These are phyloP conservation scores for Balanococcus diminutus DNA, from an alignment of 2,888 invertebrate species.

Conservation along the genomic window DNA sequence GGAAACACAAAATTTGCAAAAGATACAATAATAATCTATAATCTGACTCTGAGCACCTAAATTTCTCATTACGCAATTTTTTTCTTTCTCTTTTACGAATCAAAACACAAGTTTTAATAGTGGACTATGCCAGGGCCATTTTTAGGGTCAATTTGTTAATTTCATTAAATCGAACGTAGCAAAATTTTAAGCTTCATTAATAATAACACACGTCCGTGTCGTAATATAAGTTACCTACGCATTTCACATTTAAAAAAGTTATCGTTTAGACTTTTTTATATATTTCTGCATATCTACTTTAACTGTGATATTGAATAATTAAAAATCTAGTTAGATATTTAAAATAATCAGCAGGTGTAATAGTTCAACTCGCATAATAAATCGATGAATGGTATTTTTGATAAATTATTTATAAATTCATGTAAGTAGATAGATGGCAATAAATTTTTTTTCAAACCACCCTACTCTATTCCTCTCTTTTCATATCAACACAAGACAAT, in stretches of 20 bases:
- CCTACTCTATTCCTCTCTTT: no score
- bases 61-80: neutral
- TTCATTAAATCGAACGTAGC: neutral
- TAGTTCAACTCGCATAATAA: neutral
- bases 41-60: neutral
- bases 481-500: no score
- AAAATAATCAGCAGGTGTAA: neutral
- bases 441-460: no score
- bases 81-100: neutral
- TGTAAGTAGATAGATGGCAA: no score
- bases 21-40: no score
- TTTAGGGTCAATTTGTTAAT: neutral
- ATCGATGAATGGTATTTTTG: neutral
- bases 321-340: neutral
- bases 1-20: no score
- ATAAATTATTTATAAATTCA: no score
- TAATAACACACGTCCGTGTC: neutral
- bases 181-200: neutral
- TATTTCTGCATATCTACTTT: neutral
- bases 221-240: neutral
- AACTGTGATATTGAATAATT: neutral
- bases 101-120: neutral
- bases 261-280: neutral
- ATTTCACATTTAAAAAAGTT: neutral
- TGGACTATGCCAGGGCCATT: neutral